Base-by-base conservation (phyloP, 2,113 vertebrate species). In the Tretioscincus oriximinensis region DNA sequence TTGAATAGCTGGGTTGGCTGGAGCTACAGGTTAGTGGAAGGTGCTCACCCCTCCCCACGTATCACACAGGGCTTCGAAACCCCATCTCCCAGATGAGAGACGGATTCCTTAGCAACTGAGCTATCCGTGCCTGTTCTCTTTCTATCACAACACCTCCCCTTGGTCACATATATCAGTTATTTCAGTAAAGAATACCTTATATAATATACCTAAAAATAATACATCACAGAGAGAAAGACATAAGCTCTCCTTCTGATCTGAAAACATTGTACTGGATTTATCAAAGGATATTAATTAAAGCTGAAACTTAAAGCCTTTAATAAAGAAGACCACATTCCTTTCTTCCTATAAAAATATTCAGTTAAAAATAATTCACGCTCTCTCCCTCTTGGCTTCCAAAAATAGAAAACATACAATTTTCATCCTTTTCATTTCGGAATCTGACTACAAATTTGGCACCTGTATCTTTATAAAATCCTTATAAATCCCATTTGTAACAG, bases 141-240 rank as follows among this genome's bases (percentile, higher is more conserved):
- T 31, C 65, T n/a, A 58, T 28, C 54, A 69, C n/a, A 58, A 41
- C 49, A 58, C 64, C 31, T 65, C 49, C n/a, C 54, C n/a, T 41
- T 66, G 22, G 66, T 58, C 73, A 35, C 4, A 41, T 8, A 79
- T 86, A 87, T 70, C 75, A 88, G 76, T 93, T 41, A 93, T 93
- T 90, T 92, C 86, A 73, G 91, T 29, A 85, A 88, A 87, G 92
- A 88, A 90, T 87, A 80, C 73, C 94, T 96, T 95, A 95, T 90
- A 94, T 96, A 96, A 96, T 78, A 1, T 11, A 66, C 91, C 94
- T 94, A 95, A 95, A 95, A 95, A 95, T 95, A 96, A 94, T 90
- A 91, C 28, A 78, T 83, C 80, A 84, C 87, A 88, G 92, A 86
- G 60, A 84, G 80, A 83, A 87, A 88, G 92, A 86, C 58, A 84